A percentile compares a stretch with the other conserved stretches of the same genome.
These are phyloP conservation scores for Tiliqua scincoides DNA, from an alignment of 2,113 vertebrate species.

Conservation along the genomic window DNA sequence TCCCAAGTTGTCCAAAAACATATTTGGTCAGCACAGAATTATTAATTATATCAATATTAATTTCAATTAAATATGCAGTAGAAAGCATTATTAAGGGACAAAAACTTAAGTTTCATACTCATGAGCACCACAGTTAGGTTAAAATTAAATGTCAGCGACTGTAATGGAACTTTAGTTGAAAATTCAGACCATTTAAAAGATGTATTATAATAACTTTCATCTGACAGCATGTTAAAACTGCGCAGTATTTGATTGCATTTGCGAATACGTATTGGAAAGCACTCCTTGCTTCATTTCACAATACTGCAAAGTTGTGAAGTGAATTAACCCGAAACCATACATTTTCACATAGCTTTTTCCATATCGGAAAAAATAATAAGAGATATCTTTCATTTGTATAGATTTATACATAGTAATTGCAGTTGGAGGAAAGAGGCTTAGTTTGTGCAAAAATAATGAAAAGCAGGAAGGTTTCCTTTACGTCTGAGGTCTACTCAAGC, in stretches of 20 bases:
- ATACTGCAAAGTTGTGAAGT: conserved; percentile 45
- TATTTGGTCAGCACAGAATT: neutral
- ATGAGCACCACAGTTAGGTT: conserved; percentile 38
- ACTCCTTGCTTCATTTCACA: conserved; percentile 55
- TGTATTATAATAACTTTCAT: conserved; percentile 56
- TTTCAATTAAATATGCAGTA: conserved; percentile 40
- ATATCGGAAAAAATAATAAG: conserved; percentile 11
- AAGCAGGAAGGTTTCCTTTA: neutral
- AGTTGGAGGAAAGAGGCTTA: neutral
- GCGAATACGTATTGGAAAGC: conserved; percentile 51
- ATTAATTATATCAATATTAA: neutral
- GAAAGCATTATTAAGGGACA: conserved; percentile 26
- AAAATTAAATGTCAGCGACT: conserved; percentile 62
- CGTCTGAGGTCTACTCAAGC: no score
- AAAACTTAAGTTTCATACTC: conserved; percentile 54
- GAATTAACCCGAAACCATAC: conserved; percentile 17
- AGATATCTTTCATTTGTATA: neutral
- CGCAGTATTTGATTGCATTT: conserved; percentile 55
- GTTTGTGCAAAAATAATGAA: neutral
- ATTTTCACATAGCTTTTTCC: conserved; percentile 35
- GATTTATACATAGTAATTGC: neutral
- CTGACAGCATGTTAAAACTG: conserved; percentile 62
- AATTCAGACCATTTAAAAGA: conserved; percentile 57
- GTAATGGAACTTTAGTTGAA: conserved; percentile 51
- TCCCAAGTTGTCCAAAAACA: neutral